Conservation (phyloP, 2,113 vertebrate species). For the Piliocolobus tephrosceles region DNA sequence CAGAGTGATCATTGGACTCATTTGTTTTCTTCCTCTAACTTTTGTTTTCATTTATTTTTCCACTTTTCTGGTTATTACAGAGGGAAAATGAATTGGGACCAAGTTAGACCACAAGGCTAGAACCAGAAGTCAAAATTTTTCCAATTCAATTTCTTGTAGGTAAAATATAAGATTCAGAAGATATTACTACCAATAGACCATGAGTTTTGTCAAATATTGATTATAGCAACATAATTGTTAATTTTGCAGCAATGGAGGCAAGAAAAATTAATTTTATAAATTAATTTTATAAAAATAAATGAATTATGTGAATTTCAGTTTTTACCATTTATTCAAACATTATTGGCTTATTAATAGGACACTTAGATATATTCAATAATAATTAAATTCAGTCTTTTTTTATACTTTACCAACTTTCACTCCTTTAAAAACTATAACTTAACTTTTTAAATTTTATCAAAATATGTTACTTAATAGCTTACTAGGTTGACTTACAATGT, state of each 20-base stretch:
- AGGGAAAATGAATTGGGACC: not conserved
- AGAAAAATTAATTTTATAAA: not conserved
- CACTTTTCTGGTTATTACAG: not conserved
- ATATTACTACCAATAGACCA: not conserved
- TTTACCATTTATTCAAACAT: not conserved
- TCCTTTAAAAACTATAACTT: not conserved
- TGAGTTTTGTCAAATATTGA: not conserved
- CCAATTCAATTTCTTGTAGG: not conserved
- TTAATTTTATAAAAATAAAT: not conserved
- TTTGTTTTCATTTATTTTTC: not conserved
- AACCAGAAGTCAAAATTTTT: not conserved
- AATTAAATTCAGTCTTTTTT: slow-evolving; percentile 18
- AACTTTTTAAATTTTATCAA: not conserved
- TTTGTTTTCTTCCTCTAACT: not conserved
- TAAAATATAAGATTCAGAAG: not conserved
- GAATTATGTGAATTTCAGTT: not conserved
- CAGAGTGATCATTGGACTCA: not conserved
- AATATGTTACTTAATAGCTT: not conserved
- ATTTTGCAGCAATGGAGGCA: not conserved
- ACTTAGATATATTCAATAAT: not conserved
- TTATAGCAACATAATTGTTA: not conserved
- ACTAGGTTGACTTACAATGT: not conserved
- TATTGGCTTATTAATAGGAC: not conserved
- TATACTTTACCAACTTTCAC: slow-evolving; percentile 20
- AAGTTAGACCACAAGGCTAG: not conserved